phyloP scores from a whole-genome alignment of 2,888 invertebrate genomes.

The Athalia rosae region DNA sequence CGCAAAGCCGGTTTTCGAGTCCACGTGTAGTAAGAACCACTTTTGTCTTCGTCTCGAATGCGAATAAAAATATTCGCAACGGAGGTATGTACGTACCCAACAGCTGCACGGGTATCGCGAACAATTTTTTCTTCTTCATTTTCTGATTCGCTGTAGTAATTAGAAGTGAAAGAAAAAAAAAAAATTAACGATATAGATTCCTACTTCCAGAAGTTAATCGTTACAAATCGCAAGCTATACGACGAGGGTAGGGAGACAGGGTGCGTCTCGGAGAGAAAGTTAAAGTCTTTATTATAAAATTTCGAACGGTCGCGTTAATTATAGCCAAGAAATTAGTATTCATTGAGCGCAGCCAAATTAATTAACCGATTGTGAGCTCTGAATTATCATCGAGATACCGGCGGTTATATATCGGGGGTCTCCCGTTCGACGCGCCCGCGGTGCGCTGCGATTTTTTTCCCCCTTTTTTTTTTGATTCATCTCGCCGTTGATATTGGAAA shows the following conservation, averaged over 20 bases:
- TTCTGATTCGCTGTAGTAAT: not conserved
- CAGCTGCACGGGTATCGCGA: too few species aligned
- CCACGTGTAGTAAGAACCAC: too few species aligned
- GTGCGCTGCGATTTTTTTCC: too few species aligned
- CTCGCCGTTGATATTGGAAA: too few species aligned
- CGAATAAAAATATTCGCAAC: not conserved
- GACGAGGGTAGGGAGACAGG: not conserved
- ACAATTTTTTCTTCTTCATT: not conserved
- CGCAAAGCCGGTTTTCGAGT: too few species aligned
- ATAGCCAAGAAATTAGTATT: not conserved
- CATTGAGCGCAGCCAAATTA: slow-evolving; percentile 1
- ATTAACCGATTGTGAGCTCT: not conserved
- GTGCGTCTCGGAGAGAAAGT: not conserved
- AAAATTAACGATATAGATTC: not conserved
- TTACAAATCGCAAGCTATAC: too few species aligned
- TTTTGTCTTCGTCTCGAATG: not conserved
- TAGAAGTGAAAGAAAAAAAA: not conserved
- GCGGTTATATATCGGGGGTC: not conserved
- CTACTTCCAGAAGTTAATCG: too few species aligned
- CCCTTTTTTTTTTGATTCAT: too few species aligned
- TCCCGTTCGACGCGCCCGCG: too few species aligned
- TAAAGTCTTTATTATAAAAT: not conserved
- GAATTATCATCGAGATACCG: not conserved
- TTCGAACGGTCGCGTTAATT: not conserved
- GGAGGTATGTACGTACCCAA: not conserved